Evolutionary conservation across 2,113 vertebrate genomes (phyloP), one percentile per base, ranked within the genome.

Genomic region (Sapayoa aenigma): DNA sequence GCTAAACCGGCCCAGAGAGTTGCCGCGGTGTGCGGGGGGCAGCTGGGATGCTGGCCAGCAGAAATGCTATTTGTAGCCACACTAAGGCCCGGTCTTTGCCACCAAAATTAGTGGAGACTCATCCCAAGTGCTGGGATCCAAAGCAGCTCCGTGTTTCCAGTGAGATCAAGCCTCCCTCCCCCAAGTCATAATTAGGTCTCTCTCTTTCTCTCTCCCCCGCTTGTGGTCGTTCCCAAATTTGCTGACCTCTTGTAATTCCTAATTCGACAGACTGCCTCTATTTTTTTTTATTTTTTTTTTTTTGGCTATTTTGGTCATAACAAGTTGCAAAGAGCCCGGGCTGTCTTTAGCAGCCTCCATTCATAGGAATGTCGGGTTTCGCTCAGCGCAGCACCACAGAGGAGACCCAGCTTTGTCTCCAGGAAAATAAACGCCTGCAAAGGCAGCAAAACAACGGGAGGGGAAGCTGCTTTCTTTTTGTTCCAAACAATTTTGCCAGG

Each of bases 181-280:
- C 90, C 62, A 77, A 33, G 46, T 87, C 11, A 17, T 88, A 91
- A 95, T 96, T 88, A 92, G 72, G 28, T 90, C 87, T 91, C 93
- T 93, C 91, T 80, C 78, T 35, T 25, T 93, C 92, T 92, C 68
- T 85, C 80, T 87, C 91, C 69, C 92, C 91, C 94, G 65, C 56
- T 84, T 46, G 85, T 5, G 60, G 30, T 68, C 53, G 67, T 91
- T 89, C 87, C 90, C 73, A 94, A 93, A 96, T 96, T 94, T 97
- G 95, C 96, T 97, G 96, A 97, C 86, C 87, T 94, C 94, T 79
- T 88, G 90, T 96, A 93, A 93, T 96, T 97, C 95, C 88, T 93
- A 96, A 97, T 94, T 92, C 82, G 87, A 96, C 90, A 89, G 95
- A 86, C 87, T 83, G 82, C 60, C 88, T 68, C 31, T 60, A 56